A percentile compares a stretch with the other conserved stretches of the same genome.
Evolutionary conservation across 2,888 invertebrate species (phyloP).

Genomic region (Callosobruchus maculatus): DNA sequence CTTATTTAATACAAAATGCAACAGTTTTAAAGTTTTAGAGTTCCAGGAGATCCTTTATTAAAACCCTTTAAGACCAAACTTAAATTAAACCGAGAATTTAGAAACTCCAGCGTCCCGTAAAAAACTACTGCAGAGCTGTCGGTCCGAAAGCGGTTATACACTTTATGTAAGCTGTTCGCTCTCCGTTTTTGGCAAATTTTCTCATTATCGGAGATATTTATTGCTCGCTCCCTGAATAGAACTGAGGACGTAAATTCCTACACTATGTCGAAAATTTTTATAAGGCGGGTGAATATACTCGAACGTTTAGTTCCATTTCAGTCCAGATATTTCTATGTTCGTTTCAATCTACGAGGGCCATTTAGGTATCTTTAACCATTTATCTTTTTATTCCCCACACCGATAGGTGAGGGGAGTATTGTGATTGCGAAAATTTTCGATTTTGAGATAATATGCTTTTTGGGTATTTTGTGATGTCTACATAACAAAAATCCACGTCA

Average conservation of each 20-base stretch:
- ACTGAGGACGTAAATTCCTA: neutral
- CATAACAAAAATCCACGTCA: too few relatives aligned
- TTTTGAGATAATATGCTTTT: too few relatives aligned
- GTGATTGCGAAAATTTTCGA: too few relatives aligned
- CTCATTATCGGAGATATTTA: neutral
- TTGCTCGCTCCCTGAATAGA: neutral
- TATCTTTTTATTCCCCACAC: too few relatives aligned
- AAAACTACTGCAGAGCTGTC: neutral
- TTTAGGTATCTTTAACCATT: too few relatives aligned
- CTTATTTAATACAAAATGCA: constrained; percentile 25
- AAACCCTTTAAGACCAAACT: constrained; percentile 20
- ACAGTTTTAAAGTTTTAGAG: constrained; percentile 17
- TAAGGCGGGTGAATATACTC: neutral
- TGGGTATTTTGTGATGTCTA: too few relatives aligned
- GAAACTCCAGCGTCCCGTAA: constrained; percentile 13
- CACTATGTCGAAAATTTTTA: neutral
- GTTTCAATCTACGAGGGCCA: neutral
- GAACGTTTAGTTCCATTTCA: neutral
- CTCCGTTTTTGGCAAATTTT: neutral
- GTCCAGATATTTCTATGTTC: neutral
- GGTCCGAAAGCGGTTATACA: neutral
- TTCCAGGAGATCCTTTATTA: constrained; percentile 17
- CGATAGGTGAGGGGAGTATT: too few relatives aligned
- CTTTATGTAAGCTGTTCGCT: neutral
- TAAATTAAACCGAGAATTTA: constrained; percentile 19